Evolutionary conservation across 1,140 invertebrate species (phyloP).

Genomic region (Maniola jurtina): DNA sequence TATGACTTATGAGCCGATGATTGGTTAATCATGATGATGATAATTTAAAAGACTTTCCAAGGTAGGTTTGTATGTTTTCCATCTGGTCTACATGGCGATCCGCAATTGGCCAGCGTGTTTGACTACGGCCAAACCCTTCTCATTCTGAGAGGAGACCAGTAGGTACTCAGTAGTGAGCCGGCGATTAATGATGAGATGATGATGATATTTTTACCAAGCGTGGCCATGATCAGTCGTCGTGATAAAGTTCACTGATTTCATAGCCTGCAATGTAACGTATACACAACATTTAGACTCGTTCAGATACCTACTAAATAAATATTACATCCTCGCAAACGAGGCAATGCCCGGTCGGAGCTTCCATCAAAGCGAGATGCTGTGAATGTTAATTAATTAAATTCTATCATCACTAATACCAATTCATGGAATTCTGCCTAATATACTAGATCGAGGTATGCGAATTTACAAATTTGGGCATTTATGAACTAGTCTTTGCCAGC

Average conservation of each 20-base stretch:
- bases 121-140: too few relatives aligned
- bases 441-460: neutral
- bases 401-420: conserved; percentile 9
- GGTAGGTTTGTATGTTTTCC: too few relatives aligned
- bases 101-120: too few relatives aligned
- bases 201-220: neutral
- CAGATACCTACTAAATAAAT: neutral
- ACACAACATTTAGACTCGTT: neutral
- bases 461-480: neutral
- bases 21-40: too few relatives aligned
- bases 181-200: neutral
- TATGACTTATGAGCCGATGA: too few relatives aligned
- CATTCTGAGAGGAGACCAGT: too few relatives aligned
- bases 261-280: neutral
- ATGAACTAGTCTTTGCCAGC: too few relatives aligned
- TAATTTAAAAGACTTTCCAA: too few relatives aligned
- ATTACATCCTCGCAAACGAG: neutral
- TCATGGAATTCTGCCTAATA: neutral
- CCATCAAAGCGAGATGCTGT: conserved; percentile 5
- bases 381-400: conserved; percentile 16
- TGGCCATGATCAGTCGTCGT: too few relatives aligned
- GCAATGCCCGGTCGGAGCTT: neutral
- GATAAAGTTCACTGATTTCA: neutral
- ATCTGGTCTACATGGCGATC: too few relatives aligned
- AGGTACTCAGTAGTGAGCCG: too few relatives aligned